Percentiles rank a stretch among this genome's conserved stretches.
Conservation (phyloP, 1,140 invertebrate species). For the Chironomus striatipennis region DNA sequence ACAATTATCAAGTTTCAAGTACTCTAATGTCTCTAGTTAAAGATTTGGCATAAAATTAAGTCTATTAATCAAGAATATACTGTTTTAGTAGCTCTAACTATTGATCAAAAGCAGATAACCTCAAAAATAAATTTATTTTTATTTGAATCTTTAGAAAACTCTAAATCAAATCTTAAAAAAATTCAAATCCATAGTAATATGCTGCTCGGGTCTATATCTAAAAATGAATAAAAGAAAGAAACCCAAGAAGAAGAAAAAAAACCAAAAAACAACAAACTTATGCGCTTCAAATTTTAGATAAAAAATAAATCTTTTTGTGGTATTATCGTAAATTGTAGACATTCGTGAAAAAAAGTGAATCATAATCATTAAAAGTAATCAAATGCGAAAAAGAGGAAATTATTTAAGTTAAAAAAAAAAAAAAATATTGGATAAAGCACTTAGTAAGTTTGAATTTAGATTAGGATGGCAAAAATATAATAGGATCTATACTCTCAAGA, state of each 20-base stretch:
- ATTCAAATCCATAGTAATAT: no score
- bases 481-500: background rate
- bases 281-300: constrained; percentile 8
- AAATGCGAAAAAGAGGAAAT: background rate
- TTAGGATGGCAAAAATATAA: background rate
- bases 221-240: background rate
- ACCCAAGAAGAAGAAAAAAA: background rate
- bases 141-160: no score
- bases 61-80: no score
- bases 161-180: no score
- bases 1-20: no score
- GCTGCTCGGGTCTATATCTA: no score
- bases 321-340: background rate
- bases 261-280: background rate
- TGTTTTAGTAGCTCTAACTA: no score
- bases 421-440: background rate
- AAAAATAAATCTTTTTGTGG: constrained; percentile 9
- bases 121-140: no score
- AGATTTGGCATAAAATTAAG: no score
- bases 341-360: background rate
- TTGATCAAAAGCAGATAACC: no score
- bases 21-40: no score
- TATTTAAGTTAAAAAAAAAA: background rate
- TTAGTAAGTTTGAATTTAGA: constrained; percentile 10
- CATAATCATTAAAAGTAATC: background rate